These are phyloP conservation scores for Petrophora chlorosata DNA, from an alignment of 2,888 invertebrate genomes.

Conservation along the genomic window DNA sequence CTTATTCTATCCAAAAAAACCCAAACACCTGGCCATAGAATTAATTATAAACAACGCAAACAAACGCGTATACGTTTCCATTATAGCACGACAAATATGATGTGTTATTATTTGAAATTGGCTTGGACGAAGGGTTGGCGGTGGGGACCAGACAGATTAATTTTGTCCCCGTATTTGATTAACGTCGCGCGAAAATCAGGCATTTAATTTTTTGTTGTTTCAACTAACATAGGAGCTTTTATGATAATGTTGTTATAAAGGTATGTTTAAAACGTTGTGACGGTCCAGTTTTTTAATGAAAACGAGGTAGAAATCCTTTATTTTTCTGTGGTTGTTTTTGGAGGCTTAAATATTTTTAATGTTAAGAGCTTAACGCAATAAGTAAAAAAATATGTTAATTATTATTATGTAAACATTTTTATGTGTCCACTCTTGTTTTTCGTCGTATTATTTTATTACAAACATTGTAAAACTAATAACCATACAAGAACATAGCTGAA, in stretches of 20 bases:
- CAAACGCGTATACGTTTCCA: constrained; percentile 60
- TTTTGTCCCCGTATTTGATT: constrained; percentile 57
- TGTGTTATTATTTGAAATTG: constrained; percentile 76
- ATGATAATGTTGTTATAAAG: constrained; percentile 22
- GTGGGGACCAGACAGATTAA: constrained; percentile 57
- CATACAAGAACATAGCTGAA: too few species aligned
- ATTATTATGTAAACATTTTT: too few species aligned
- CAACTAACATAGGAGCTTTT: constrained; percentile 26
- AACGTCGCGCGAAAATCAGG: constrained; percentile 35
- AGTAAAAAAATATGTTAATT: too few species aligned
- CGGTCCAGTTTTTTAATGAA: neutral
- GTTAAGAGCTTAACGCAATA: neutral
- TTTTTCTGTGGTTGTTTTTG: constrained; percentile 13
- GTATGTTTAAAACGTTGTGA: constrained; percentile 12
- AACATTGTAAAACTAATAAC: too few species aligned
- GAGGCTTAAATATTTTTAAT: neutral
- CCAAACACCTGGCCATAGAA: constrained; percentile 32
- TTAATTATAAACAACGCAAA: constrained; percentile 68
- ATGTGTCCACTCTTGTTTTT: too few species aligned
- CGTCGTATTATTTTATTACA: too few species aligned
- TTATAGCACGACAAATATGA: constrained; percentile 59
- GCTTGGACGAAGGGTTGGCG: constrained; percentile 52
- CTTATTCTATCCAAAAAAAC: neutral
- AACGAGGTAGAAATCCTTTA: neutral
- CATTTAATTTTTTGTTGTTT: constrained; percentile 34